phyloP scores from a whole-genome alignment of 2,113 vertebrate species.

The Diphyllodes magnificus region DNA sequence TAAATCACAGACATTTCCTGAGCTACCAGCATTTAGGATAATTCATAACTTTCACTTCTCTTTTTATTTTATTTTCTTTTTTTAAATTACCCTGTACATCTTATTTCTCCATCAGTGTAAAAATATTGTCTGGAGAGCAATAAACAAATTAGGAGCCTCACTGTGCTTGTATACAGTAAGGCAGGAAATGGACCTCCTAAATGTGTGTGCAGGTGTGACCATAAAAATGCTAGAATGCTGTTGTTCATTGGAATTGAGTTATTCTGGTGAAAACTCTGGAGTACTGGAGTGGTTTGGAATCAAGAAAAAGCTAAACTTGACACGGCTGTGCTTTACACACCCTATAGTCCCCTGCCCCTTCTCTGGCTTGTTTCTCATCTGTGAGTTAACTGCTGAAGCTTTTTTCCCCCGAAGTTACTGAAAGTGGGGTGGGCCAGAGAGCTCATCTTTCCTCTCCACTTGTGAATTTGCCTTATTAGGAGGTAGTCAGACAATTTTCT shows the following conservation, averaged over 20 bases:
- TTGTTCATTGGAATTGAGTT: neutral
- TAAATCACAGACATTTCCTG: neutral
- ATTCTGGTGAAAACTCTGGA: neutral
- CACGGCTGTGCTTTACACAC: neutral
- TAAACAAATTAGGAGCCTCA: neutral
- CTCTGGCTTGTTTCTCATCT: neutral
- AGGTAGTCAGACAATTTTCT: neutral
- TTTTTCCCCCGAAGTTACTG: neutral
- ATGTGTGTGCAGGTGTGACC: constrained; percentile 7
- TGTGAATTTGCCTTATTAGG: neutral
- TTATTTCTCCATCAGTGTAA: neutral
- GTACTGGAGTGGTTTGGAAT: neutral
- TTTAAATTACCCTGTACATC: neutral
- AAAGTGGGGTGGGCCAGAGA: neutral
- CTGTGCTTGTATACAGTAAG: neutral
- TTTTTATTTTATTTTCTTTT: neutral
- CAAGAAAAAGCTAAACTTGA: neutral
- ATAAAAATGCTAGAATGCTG: constrained; percentile 1
- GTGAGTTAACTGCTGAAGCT: neutral
- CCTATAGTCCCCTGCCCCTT: neutral
- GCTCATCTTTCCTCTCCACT: neutral
- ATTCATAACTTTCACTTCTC: neutral
- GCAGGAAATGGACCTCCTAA: constrained; percentile 20
- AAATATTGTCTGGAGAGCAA: neutral
- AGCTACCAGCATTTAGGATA: neutral